These are phyloP conservation scores for Drosophila pectinifera DNA, from an alignment of 1,140 invertebrate genomes.

Conservation along the genomic window DNA sequence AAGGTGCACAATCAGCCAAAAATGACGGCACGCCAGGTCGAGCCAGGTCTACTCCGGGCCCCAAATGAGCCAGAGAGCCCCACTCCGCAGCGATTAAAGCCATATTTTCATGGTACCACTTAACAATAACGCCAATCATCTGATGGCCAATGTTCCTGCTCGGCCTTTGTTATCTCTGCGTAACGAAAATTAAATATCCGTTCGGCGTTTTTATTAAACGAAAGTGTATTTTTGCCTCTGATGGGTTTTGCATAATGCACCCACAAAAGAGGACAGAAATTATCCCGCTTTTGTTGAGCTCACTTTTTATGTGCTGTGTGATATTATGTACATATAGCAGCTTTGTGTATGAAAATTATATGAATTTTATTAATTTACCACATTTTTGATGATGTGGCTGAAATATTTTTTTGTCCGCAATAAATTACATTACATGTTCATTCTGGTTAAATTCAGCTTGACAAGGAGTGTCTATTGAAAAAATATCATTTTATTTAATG, in stretches of 20 bases:
- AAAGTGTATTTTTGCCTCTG: slow-evolving; percentile 41
- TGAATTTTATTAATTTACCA: slow-evolving; percentile 58
- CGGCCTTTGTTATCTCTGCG: slow-evolving; percentile 18
- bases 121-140: slow-evolving; percentile 64
- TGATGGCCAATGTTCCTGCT: not conserved
- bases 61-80: slow-evolving; percentile 5
- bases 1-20: slow-evolving; percentile 44
- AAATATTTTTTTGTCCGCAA: slow-evolving; percentile 12
- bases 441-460: too few relatives aligned
- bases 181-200: slow-evolving; percentile 66
- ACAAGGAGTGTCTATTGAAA: not conserved
- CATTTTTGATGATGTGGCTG: slow-evolving; percentile 65
- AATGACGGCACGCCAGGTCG: slow-evolving; percentile 27
- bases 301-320: slow-evolving; percentile 36
- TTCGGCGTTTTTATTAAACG: slow-evolving; percentile 50
- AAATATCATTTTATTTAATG: not conserved
- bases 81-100: slow-evolving; percentile 24
- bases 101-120: slow-evolving; percentile 33
- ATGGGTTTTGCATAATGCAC: slow-evolving; percentile 57
- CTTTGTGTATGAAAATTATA: slow-evolving; percentile 28
- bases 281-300: slow-evolving; percentile 43
- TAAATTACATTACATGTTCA: too few relatives aligned
- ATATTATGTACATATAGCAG: slow-evolving; percentile 52
- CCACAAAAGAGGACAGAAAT: slow-evolving; percentile 41
- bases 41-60: slow-evolving; percentile 8